A percentile compares a stretch with the other conserved stretches of the same genome.
phyloP scores from a whole-genome alignment of 64 coral and sea anemone genomes.

The Exaiptasia diaphana region DNA sequence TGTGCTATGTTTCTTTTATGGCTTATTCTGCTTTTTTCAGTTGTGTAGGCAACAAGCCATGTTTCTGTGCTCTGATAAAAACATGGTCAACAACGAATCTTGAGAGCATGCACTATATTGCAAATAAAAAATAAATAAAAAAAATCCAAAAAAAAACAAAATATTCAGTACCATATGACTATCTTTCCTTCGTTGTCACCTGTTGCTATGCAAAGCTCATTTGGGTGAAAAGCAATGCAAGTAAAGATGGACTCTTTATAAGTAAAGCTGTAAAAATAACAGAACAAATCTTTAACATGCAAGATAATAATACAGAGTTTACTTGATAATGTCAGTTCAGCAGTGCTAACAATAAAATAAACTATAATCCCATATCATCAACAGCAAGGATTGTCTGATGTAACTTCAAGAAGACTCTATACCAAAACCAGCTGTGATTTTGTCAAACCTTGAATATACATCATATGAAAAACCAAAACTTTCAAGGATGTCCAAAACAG shows the following conservation, averaged over 20 bases:
- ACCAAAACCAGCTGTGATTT: no score
- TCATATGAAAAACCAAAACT: background rate
- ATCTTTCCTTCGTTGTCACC: slow-evolving; percentile 55
- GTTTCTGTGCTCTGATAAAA: no score
- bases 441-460: no score
- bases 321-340: no score
- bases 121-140: no score
- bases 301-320: background rate
- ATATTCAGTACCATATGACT: slow-evolving; percentile 88
- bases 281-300: background rate
- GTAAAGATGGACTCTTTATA: slow-evolving; percentile 35
- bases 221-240: slow-evolving; percentile 73
- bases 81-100: no score
- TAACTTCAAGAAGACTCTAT: no score
- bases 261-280: slow-evolving; percentile 3
- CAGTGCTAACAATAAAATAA: no score
- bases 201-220: slow-evolving; percentile 63
- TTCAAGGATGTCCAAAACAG: background rate
- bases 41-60: background rate
- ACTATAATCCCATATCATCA: no score
- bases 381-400: no score
- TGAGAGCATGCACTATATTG: no score
- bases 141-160: no score
- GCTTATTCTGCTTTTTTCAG: background rate
- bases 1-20: background rate